Evolutionary conservation across 2,113 vertebrate species (phyloP).

Genomic region (Synodontis membranacea): DNA sequence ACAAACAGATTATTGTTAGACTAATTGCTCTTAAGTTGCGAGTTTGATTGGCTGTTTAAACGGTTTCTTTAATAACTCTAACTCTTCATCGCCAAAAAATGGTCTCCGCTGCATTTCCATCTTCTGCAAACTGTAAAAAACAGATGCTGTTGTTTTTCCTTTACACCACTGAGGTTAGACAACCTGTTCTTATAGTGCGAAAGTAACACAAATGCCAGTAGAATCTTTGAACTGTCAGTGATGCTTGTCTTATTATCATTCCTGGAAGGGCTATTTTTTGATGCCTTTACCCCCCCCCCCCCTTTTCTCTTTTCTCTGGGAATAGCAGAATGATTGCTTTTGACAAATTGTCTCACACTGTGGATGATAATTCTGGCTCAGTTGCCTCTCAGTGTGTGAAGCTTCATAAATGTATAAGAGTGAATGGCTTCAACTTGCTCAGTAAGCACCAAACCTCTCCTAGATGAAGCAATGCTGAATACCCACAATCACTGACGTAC

Average conservation of each 20-base stretch:
- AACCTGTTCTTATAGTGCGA: background rate
- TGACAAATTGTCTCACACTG: slow-evolving; percentile 19
- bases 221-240: slow-evolving; percentile 16
- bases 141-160: slow-evolving; percentile 6
- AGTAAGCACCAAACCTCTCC: background rate
- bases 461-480: background rate
- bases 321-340: background rate
- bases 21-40: slow-evolving; percentile 19
- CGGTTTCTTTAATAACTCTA: slow-evolving; percentile 10
- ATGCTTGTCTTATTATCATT: slow-evolving; percentile 34
- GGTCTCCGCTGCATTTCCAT: background rate
- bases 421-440: background rate
- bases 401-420: slow-evolving; percentile 32
- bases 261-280: background rate
- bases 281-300: background rate
- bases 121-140: background rate
- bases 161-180: slow-evolving; percentile 11
- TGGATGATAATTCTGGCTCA: slow-evolving; percentile 14
- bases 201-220: slow-evolving; percentile 21
- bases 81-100: slow-evolving; percentile 4
- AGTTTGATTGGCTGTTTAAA: background rate
- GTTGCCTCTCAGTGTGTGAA: slow-evolving; percentile 25
- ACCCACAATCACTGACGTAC: background rate
- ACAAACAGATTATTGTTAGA: slow-evolving; percentile 36
- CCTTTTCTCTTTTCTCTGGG: slow-evolving; percentile 7